Percentiles rank a stretch among this genome's conserved stretches.
These are phyloP conservation scores for Sander lucioperca DNA, from an alignment of 2,113 vertebrate species.

Conservation along the genomic window DNA sequence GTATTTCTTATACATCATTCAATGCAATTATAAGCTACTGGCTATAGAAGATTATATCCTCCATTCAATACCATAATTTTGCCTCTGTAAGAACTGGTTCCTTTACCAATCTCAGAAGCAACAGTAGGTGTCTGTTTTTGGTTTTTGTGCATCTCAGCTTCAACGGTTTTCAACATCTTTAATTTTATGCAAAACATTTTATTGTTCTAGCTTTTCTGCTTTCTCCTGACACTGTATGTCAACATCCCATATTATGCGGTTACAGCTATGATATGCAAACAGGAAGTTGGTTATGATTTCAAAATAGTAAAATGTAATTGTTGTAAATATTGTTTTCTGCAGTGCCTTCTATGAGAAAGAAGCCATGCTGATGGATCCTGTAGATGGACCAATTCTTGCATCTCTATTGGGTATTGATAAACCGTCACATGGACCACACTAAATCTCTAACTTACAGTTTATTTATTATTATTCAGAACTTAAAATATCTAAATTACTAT, in stretches of 20 bases:
- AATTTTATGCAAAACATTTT: neutral
- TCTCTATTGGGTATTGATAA: slow-evolving; percentile 90
- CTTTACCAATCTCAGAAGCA: neutral
- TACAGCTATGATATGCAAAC: neutral
- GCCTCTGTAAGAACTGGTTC: neutral
- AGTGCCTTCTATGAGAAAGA: slow-evolving; percentile 98
- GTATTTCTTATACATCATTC: slow-evolving; percentile 71
- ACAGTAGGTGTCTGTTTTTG: neutral
- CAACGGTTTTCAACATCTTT: neutral
- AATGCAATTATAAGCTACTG: neutral
- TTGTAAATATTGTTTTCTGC: slow-evolving; percentile 46
- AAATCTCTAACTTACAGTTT: neutral
- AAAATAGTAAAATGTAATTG: slow-evolving; percentile 1
- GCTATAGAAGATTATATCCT: neutral
- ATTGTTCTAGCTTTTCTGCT: neutral
- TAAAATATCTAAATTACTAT: neutral
- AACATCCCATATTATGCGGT: neutral
- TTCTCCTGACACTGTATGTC: no score
- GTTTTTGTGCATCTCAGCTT: neutral
- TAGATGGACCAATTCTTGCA: slow-evolving; percentile 96
- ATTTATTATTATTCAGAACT: neutral
- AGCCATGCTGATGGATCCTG: slow-evolving; percentile 95
- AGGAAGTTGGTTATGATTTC: neutral
- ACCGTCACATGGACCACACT: neutral
- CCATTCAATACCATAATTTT: neutral